Evolutionary conservation across 2,797 vertebrate genomes (phyloP).

Genomic region (Pseudochirops corinnae): DNA sequence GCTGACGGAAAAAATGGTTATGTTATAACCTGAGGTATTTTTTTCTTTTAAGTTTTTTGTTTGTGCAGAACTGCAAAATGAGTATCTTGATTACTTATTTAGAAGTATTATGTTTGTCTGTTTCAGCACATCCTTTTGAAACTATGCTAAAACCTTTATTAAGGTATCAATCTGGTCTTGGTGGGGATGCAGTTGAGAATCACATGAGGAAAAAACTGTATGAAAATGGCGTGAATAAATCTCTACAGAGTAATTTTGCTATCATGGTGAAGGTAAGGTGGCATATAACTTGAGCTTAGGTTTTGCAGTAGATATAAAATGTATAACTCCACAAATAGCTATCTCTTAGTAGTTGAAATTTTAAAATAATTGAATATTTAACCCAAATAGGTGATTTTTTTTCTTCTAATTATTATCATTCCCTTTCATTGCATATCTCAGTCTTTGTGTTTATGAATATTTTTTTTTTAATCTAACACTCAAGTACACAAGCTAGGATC

Average conservation of each 20-base stretch:
- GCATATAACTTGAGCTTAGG: conserved; percentile 24
- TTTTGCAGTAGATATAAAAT: neutral
- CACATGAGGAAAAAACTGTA: conserved; percentile 92
- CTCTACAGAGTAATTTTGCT: conserved; percentile 91
- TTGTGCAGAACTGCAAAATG: conserved; percentile 1
- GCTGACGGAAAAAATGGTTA: neutral
- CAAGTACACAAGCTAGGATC: neutral
- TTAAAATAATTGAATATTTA: neutral
- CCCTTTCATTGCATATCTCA: neutral
- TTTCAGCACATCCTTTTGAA: conserved; percentile 95
- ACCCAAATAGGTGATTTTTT: neutral
- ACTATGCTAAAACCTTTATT: conserved; percentile 97
- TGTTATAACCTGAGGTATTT: neutral
- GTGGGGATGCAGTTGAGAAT: conserved; percentile 86
- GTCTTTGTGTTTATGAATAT: conserved; percentile 35
- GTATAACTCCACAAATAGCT: neutral
- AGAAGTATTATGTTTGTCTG: conserved; percentile 60
- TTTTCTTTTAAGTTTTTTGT: conserved; percentile 9
- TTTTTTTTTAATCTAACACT: neutral
- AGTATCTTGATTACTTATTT: conserved; percentile 38
- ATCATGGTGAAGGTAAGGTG: conserved; percentile 90
- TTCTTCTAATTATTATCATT: neutral
- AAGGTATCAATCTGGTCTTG: conserved; percentile 91
- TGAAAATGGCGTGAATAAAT: conserved; percentile 90
- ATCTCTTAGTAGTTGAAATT: neutral